Percentiles rank a stretch among this genome's conserved stretches.
phyloP scores from a whole-genome alignment of 1,140 invertebrate species.

The Musca vetustissima region DNA sequence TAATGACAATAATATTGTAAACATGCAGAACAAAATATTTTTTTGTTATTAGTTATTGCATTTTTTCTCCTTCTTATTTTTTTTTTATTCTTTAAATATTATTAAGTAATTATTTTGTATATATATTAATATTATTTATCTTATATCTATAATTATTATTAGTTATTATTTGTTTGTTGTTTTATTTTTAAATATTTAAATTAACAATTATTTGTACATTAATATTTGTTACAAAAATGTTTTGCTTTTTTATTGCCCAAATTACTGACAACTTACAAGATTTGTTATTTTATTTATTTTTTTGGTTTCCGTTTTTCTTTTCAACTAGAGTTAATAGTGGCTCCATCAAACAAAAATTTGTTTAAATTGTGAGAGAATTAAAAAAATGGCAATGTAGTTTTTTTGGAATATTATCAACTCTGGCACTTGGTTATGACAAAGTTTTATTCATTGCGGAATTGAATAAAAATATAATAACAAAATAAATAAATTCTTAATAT shows the following conservation, averaged over 20 bases:
- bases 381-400: no score
- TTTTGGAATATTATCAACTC: no score
- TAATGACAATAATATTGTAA: not conserved
- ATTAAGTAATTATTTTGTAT: slow-evolving; percentile 4
- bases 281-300: not conserved
- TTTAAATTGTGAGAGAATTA: not conserved
- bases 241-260: not conserved
- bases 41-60: not conserved
- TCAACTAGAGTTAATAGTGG: not conserved
- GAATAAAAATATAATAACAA: no score
- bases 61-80: not conserved
- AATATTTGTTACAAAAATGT: slow-evolving; percentile 11
- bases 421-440: no score
- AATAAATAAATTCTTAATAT: no score
- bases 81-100: slow-evolving; percentile 5
- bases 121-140: not conserved
- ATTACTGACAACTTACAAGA: not conserved
- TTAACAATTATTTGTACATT: slow-evolving; percentile 22
- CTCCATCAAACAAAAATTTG: not conserved
- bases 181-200: not conserved
- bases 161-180: no score
- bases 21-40: slow-evolving; percentile 14
- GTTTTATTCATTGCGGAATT: no score
- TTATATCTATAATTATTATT: slow-evolving; percentile 5
- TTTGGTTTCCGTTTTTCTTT: not conserved